Evolutionary conservation across 2,113 vertebrate species (phyloP).

Genomic region (Choloepus hoffmanni): DNA sequence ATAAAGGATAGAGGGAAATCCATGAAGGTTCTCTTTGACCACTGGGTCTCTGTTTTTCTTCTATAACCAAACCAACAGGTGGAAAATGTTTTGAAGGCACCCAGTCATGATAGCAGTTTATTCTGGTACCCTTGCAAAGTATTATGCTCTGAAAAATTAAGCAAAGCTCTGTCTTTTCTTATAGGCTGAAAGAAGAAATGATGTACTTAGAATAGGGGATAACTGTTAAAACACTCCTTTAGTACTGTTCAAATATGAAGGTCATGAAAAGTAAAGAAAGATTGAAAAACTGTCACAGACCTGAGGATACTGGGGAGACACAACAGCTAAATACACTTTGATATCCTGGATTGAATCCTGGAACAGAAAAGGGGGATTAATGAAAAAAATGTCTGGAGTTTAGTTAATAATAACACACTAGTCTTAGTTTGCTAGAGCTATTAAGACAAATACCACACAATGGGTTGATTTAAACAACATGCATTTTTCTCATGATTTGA

Average conservation of each 20-base stretch:
- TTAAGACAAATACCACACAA: no score
- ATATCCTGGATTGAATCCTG: background rate
- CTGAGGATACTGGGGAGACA: background rate
- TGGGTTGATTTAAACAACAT: no score
- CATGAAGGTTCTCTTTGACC: background rate
- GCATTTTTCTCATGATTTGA: no score
- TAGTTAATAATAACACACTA: background rate
- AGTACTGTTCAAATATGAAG: background rate
- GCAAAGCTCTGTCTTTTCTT: background rate
- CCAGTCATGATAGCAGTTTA: background rate
- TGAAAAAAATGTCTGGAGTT: background rate
- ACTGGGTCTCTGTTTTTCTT: background rate
- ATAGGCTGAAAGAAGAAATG: background rate
- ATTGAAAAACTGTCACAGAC: background rate
- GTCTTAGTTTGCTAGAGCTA: background rate
- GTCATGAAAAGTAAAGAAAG: background rate
- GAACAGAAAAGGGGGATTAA: background rate
- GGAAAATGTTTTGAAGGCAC: background rate
- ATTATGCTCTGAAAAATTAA: background rate
- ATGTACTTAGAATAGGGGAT: background rate
- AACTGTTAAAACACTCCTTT: background rate
- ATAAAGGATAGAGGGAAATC: background rate
- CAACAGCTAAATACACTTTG: background rate
- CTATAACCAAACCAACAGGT: background rate
- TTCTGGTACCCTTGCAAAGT: background rate